Conservation (phyloP, 1,140 invertebrate genomes). For the Ceratosolen fusciceps region DNA sequence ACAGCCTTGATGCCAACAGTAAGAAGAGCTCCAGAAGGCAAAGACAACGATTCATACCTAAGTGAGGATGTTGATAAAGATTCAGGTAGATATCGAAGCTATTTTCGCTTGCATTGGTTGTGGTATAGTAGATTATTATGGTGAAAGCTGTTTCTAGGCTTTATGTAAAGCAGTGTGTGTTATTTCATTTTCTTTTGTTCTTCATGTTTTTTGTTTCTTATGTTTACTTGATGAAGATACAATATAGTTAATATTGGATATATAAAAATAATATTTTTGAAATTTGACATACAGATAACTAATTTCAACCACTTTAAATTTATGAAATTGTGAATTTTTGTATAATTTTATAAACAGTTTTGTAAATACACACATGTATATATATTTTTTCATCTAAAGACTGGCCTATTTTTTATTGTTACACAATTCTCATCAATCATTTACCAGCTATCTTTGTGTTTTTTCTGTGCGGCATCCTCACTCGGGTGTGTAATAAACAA, state of each 20-base stretch:
- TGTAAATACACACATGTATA: constrained; percentile 44
- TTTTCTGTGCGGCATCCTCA: constrained; percentile 54
- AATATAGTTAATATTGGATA: neutral
- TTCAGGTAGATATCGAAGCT: constrained; percentile 68
- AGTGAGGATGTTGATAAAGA: constrained; percentile 75
- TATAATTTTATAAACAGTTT: constrained; percentile 18
- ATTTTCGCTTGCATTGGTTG: constrained; percentile 64
- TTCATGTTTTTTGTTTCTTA: constrained; percentile 21
- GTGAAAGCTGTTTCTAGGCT: constrained; percentile 45
- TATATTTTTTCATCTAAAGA: neutral
- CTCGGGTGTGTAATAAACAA: constrained; percentile 36
- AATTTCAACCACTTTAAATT: neutral
- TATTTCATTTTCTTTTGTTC: constrained; percentile 17
- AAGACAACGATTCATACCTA: constrained; percentile 80
- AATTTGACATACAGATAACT: neutral
- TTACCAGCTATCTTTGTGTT: constrained; percentile 63
- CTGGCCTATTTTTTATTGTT: constrained; percentile 9
- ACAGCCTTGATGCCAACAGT: constrained; percentile 71
- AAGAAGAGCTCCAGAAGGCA: constrained; percentile 82
- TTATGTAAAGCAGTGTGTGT: constrained; percentile 36
- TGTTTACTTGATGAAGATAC: constrained; percentile 2
- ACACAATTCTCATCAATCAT: constrained; percentile 54
- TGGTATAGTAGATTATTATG: constrained; percentile 62
- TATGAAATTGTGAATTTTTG: constrained; percentile 13
- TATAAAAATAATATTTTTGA: neutral